Percentiles rank a stretch among this genome's conserved stretches.
These are phyloP conservation scores for Calameuta filiformis DNA, from an alignment of 2,888 invertebrate species.

Conservation along the genomic window DNA sequence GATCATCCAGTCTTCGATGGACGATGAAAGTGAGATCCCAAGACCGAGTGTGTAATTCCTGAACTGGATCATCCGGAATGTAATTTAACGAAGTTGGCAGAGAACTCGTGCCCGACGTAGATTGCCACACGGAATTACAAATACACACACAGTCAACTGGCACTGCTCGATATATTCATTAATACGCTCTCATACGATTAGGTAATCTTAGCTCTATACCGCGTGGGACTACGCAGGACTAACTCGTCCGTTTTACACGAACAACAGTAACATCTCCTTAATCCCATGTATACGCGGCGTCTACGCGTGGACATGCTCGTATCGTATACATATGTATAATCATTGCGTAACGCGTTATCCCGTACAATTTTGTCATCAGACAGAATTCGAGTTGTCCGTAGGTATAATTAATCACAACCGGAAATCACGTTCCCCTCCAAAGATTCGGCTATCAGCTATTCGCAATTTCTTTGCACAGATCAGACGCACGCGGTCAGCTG, in stretches of 20 bases:
- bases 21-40: conserved; percentile 20
- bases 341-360: not conserved
- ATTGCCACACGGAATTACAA: not conserved
- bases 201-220: not conserved
- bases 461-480: too few species aligned
- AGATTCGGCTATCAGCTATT: too few species aligned
- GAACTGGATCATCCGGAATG: conserved; percentile 22
- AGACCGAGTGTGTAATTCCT: conserved; percentile 14
- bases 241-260: not conserved
- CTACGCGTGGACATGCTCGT: not conserved
- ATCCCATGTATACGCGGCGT: not conserved
- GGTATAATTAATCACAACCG: too few species aligned
- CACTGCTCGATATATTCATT: not conserved
- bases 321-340: not conserved
- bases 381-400: not conserved
- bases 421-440: too few species aligned
- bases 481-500: too few species aligned
- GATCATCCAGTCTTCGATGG: not conserved
- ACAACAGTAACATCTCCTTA: not conserved
- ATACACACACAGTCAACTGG: not conserved
- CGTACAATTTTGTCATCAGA: not conserved
- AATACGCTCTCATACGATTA: not conserved
- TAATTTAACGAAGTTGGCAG: conserved; percentile 5
- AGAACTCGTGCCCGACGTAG: not conserved
- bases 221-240: not conserved